These are phyloP conservation scores for Myripristis jacobus DNA, from an alignment of 2,797 vertebrate species.

Conservation along the genomic window DNA sequence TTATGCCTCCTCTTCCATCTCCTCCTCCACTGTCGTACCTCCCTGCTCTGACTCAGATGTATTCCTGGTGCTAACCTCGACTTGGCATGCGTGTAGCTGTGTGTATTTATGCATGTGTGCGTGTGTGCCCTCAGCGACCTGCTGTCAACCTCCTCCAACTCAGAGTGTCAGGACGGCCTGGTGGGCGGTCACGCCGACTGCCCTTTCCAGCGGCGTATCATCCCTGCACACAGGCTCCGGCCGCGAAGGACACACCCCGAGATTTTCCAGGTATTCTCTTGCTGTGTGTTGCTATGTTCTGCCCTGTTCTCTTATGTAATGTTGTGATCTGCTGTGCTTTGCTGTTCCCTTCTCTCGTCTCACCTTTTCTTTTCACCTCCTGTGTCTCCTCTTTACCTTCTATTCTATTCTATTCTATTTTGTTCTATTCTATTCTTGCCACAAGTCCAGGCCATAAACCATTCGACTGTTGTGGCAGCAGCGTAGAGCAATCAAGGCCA, in stretches of 20 bases:
- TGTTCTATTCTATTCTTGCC: background rate
- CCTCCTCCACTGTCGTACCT: background rate
- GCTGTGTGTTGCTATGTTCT: background rate
- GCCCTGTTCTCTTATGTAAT: background rate
- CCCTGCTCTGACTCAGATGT: background rate
- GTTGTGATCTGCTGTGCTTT: background rate
- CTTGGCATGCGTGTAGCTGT: constrained; percentile 3
- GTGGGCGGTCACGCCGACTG: constrained; percentile 79
- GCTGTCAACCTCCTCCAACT: constrained; percentile 87
- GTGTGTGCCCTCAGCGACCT: constrained; percentile 79
- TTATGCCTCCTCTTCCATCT: too few relatives aligned
- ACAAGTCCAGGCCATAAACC: background rate
- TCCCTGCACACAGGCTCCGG: constrained; percentile 84
- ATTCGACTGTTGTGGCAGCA: background rate
- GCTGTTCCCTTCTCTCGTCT: background rate
- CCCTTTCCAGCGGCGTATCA: constrained; percentile 85
- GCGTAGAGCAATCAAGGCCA: background rate
- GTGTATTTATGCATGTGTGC: background rate
- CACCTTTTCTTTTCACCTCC: background rate
- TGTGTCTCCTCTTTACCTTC: background rate
- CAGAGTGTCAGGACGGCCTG: constrained; percentile 84
- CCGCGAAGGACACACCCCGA: constrained; percentile 86
- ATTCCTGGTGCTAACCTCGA: background rate
- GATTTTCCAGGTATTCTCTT: constrained; percentile 81
- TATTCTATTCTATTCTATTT: background rate